Evolutionary conservation across 2,797 vertebrate genomes (phyloP).

Genomic region (Phataginus tetradactyla): DNA sequence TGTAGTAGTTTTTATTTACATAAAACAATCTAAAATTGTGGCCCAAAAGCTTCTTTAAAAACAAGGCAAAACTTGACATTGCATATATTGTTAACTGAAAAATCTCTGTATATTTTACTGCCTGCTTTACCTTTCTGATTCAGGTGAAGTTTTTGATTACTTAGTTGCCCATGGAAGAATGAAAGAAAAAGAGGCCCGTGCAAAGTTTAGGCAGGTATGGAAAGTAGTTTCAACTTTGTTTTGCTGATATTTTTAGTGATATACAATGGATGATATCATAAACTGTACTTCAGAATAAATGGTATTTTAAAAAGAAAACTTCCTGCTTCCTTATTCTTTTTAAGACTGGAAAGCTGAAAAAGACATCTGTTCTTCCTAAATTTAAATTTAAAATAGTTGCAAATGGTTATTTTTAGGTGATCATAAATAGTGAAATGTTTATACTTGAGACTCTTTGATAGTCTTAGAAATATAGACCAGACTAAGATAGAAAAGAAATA

Average conservation of each 20-base stretch:
- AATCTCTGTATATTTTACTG: slow-evolving; percentile 65
- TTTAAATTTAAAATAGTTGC: slow-evolving; percentile 73
- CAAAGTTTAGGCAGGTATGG: slow-evolving; percentile 99
- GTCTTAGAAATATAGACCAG: slow-evolving; percentile 40
- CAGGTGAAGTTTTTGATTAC: slow-evolving; percentile 98
- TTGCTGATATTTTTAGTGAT: slow-evolving; percentile 63
- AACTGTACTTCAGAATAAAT: neutral
- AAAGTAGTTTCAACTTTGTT: slow-evolving; percentile 68
- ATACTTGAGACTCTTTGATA: slow-evolving; percentile 66
- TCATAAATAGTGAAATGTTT: slow-evolving; percentile 54
- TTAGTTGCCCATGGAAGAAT: slow-evolving; percentile 97
- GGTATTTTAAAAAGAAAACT: slow-evolving; percentile 53
- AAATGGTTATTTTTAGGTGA: slow-evolving; percentile 56
- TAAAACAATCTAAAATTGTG: slow-evolving; percentile 26
- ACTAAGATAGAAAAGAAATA: neutral
- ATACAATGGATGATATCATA: neutral
- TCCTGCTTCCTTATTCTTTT: slow-evolving; percentile 20
- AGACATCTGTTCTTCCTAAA: slow-evolving; percentile 68
- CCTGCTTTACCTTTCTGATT: slow-evolving; percentile 76
- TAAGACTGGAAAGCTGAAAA: slow-evolving; percentile 53
- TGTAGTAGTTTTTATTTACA: slow-evolving; percentile 40
- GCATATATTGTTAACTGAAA: slow-evolving; percentile 52
- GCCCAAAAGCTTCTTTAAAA: slow-evolving; percentile 55
- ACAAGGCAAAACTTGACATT: slow-evolving; percentile 56
- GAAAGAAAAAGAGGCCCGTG: slow-evolving; percentile 98